Percentiles rank a stretch among this genome's conserved stretches.
Evolutionary conservation across 1,140 invertebrate genomes (phyloP).

Genomic region (Lordiphosa clarofinis): DNA sequence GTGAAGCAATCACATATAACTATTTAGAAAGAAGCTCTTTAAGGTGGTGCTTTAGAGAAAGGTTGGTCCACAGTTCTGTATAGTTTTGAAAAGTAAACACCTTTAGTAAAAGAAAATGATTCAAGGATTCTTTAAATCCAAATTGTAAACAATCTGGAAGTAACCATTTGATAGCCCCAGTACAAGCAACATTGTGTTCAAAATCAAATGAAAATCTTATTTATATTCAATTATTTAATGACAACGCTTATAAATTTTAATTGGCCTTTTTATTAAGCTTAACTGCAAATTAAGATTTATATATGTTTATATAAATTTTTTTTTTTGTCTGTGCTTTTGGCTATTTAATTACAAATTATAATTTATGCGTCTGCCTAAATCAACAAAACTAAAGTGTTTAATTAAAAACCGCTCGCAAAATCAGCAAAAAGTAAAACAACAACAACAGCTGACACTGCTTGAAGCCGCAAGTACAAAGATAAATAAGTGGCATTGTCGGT

Average conservation of each 20-base stretch:
- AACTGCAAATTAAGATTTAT: not conserved
- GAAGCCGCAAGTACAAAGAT: constrained; percentile 76
- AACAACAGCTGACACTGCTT: constrained; percentile 30
- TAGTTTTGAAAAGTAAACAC: too few species aligned
- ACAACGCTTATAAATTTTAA: constrained; percentile 69
- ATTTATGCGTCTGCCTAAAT: constrained; percentile 69
- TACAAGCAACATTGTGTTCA: too few species aligned
- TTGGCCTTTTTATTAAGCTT: constrained; percentile 47
- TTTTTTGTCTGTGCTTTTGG: constrained; percentile 13
- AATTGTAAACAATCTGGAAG: too few species aligned
- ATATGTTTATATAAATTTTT: too few species aligned
- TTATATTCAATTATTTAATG: constrained; percentile 63
- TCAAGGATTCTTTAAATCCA: too few species aligned
- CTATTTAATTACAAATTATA: constrained; percentile 72
- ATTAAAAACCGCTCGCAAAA: constrained; percentile 57
- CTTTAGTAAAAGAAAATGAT: too few species aligned
- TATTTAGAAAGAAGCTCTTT: too few species aligned
- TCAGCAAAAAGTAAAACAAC: constrained; percentile 27
- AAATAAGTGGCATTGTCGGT: constrained; percentile 78
- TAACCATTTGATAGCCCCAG: too few species aligned
- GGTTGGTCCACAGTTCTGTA: too few species aligned
- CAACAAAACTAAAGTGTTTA: constrained; percentile 72
- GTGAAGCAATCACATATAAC: too few species aligned
- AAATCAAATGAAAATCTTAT: too few species aligned
- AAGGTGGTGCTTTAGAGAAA: too few species aligned